A percentile compares a stretch with the other conserved stretches of the same genome.
These are phyloP conservation scores for Drosophila obscura DNA, from an alignment of 1,140 invertebrate genomes.

Conservation along the genomic window DNA sequence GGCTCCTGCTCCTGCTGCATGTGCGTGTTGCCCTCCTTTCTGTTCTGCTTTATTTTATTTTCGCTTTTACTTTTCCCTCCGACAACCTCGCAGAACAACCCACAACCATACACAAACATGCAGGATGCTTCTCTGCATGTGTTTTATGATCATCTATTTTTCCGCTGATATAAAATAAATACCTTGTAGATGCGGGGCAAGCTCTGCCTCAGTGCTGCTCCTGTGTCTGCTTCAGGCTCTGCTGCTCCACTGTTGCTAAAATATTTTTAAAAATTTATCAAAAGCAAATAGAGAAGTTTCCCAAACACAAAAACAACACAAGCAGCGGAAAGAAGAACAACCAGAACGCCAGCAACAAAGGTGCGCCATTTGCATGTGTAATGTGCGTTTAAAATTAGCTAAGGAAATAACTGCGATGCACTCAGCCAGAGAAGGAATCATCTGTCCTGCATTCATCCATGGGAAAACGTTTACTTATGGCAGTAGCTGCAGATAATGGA, in stretches of 20 bases:
- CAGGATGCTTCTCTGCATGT: constrained; percentile 79
- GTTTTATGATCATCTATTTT: constrained; percentile 82
- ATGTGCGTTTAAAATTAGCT: constrained; percentile 74
- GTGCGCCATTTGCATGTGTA: constrained; percentile 73
- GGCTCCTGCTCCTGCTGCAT: constrained; percentile 12
- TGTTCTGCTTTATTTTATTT: constrained; percentile 38
- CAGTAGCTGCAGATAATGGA: neutral
- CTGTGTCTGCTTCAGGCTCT: constrained; percentile 20
- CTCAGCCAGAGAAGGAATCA: constrained; percentile 33
- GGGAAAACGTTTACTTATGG: neutral
- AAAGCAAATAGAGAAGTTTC: constrained; percentile 77
- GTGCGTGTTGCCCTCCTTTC: constrained; percentile 43
- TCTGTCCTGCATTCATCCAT: constrained; percentile 10
- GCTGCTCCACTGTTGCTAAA: constrained; percentile 49
- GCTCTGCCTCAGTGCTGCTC: neutral
- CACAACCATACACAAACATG: neutral
- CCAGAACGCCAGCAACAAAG: constrained; percentile 34
- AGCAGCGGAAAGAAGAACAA: constrained; percentile 17
- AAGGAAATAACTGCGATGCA: constrained; percentile 56
- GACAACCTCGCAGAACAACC: neutral
- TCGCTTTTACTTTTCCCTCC: constrained; percentile 76
- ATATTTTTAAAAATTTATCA: constrained; percentile 83
- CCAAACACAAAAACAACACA: constrained; percentile 47
- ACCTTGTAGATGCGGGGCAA: constrained; percentile 70
- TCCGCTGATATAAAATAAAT: constrained; percentile 82